Conservation (phyloP, 2,888 invertebrate genomes). For the Pilophorus perplexus region DNA sequence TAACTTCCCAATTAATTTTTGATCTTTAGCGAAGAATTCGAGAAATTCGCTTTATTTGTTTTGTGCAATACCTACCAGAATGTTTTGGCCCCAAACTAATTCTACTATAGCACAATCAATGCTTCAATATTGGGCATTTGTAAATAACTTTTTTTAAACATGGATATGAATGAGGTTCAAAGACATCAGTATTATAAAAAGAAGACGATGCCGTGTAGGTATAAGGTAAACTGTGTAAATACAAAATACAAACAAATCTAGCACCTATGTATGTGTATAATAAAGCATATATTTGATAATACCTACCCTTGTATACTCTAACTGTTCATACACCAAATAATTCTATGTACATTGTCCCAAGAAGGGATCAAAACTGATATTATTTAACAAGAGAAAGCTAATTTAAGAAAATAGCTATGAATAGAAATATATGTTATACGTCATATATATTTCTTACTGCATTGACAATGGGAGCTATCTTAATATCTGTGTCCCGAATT, state of each 20-base stretch:
- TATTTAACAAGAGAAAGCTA: conserved; percentile 4
- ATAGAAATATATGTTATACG: conserved; percentile 28
- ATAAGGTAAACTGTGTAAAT: no score
- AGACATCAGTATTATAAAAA: conserved; percentile 30
- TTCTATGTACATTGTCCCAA: not conserved
- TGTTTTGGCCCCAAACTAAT: no score
- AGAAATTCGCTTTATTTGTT: no score
- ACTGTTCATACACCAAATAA: conserved; percentile 24
- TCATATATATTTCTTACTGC: conserved; percentile 39
- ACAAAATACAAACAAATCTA: conserved; percentile 21
- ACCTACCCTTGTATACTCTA: conserved; percentile 23
- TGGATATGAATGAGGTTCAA: conserved; percentile 19
- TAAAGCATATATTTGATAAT: conserved; percentile 38
- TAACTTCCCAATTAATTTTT: no score
- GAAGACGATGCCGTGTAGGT: no score
- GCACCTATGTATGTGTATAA: conserved; percentile 16
- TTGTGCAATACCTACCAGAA: no score
- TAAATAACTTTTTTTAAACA: conserved; percentile 17
- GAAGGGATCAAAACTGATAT: conserved; percentile 24
- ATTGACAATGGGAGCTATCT: conserved; percentile 43
- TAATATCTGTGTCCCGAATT: conserved; percentile 35
- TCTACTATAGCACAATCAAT: conserved; percentile 26
- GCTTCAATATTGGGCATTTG: conserved; percentile 2
- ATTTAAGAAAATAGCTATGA: conserved; percentile 8
- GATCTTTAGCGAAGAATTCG: no score